Evolutionary conservation across 2,888 invertebrate species (phyloP).

Genomic region (Amitus sp.): DNA sequence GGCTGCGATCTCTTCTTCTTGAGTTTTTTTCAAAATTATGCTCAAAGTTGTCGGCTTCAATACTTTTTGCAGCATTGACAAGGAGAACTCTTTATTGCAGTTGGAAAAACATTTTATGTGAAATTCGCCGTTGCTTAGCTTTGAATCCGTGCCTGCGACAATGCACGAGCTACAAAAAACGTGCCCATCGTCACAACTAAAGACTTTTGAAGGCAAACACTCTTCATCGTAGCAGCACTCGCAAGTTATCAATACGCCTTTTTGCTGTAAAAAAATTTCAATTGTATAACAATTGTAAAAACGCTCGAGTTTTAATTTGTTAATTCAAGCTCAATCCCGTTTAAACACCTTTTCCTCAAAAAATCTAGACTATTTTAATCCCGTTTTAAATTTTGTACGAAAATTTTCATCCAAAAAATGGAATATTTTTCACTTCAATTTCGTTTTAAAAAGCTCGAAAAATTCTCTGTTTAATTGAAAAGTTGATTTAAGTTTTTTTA

Average conservation of each 20-base stretch:
- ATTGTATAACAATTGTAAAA: no score
- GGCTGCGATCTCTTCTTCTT: constrained; percentile 66
- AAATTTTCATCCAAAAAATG: no score
- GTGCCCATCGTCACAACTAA: constrained; percentile 60
- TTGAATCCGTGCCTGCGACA: constrained; percentile 59
- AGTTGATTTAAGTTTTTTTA: background rate
- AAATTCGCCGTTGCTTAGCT: constrained; percentile 64
- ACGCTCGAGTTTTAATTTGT: no score
- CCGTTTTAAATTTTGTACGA: background rate
- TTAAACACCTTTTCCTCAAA: no score
- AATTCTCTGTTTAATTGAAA: no score
- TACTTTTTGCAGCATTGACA: constrained; percentile 56
- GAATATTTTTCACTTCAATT: background rate
- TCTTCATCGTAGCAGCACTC: constrained; percentile 70
- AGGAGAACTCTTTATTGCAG: constrained; percentile 64
- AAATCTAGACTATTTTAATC: no score
- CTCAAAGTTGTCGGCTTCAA: constrained; percentile 60
- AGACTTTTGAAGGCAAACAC: constrained; percentile 53
- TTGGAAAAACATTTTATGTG: constrained; percentile 66
- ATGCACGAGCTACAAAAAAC: constrained; percentile 67
- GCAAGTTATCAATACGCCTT: constrained; percentile 65
- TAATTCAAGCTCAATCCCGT: no score
- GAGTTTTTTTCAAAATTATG: constrained; percentile 62
- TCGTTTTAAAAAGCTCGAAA: background rate
- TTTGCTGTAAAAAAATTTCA: constrained; percentile 44